These are phyloP conservation scores for Coremacera marginata DNA, from an alignment of 2,888 invertebrate species.

Conservation along the genomic window DNA sequence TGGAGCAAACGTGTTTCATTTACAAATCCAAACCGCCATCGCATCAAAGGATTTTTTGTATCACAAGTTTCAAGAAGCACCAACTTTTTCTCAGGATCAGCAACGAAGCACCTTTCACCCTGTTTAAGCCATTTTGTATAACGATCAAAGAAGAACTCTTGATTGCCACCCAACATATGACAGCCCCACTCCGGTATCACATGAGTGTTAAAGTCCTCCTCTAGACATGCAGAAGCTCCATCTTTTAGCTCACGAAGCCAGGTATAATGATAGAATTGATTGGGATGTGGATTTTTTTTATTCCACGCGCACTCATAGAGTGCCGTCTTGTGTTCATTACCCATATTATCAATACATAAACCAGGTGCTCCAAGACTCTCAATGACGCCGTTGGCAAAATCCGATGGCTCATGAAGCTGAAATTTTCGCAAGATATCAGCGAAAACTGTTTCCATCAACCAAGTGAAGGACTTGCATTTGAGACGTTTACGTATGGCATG, in stretches of 20 bases:
- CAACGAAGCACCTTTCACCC: conserved; percentile 72
- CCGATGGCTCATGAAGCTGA: conserved; percentile 86
- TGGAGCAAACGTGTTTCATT: conserved; percentile 31
- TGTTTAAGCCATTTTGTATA: conserved; percentile 68
- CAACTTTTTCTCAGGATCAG: conserved; percentile 73
- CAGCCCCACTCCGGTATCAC: conserved; percentile 85
- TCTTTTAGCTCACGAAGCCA: conserved; percentile 60
- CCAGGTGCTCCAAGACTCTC: conserved; percentile 73
- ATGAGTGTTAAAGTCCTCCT: conserved; percentile 79
- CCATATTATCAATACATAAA: conserved; percentile 79
- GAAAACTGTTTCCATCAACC: conserved; percentile 93
- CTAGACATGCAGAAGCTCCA: conserved; percentile 83
- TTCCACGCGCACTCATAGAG: conserved; percentile 56
- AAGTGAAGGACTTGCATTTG: conserved; percentile 90
- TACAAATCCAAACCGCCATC: conserved; percentile 47
- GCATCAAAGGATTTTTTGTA: conserved; percentile 47
- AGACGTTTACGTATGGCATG: conserved; percentile 79
- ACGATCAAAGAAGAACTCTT: conserved; percentile 85
- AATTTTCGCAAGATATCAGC: conserved; percentile 89
- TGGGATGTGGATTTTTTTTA: conserved; percentile 51
- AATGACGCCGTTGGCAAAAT: conserved; percentile 85
- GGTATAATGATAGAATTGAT: conserved; percentile 53
- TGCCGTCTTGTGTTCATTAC: conserved; percentile 65
- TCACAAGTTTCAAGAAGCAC: conserved; percentile 79
- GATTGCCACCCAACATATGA: conserved; percentile 91